Conservation (phyloP, 2,113 vertebrate species). For the Bos indicus region DNA sequence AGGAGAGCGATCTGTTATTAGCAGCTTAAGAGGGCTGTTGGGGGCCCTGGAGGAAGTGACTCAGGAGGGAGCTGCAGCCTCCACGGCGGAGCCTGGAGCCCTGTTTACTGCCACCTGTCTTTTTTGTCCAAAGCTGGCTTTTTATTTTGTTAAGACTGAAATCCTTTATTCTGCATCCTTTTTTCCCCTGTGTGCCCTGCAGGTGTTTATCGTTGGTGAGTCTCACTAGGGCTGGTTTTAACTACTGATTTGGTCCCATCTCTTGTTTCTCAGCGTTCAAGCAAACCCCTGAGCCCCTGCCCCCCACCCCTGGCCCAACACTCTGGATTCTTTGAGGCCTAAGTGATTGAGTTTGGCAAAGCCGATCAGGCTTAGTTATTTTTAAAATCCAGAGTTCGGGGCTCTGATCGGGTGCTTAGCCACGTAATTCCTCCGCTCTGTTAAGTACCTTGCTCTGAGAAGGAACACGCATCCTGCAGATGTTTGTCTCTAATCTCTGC, state of each 20-base stretch:
- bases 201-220: not conserved
- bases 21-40: not conserved
- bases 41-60: not conserved
- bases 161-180: not conserved
- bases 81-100: not conserved
- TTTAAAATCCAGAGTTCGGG: conserved; percentile 52
- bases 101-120: not conserved
- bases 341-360: conserved; percentile 44
- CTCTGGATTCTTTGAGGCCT: not conserved
- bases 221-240: not conserved
- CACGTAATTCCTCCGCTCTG: conserved; percentile 48
- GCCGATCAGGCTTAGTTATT: conserved; percentile 55
- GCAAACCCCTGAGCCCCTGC: accelerated
- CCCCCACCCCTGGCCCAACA: accelerated
- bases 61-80: not conserved
- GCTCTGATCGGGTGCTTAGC: conserved; percentile 54
- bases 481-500: not conserved
- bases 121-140: not conserved
- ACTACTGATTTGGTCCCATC: not conserved
- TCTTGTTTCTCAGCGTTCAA: not conserved
- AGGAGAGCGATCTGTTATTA: not conserved
- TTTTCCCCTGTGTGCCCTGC: not conserved
- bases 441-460: conserved; percentile 35
- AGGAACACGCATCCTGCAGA: not conserved
- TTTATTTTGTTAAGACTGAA: not conserved